A percentile compares a stretch with the other conserved stretches of the same genome.
Evolutionary conservation across 2,888 invertebrate genomes (phyloP).

Genomic region (Andricus curvator): DNA sequence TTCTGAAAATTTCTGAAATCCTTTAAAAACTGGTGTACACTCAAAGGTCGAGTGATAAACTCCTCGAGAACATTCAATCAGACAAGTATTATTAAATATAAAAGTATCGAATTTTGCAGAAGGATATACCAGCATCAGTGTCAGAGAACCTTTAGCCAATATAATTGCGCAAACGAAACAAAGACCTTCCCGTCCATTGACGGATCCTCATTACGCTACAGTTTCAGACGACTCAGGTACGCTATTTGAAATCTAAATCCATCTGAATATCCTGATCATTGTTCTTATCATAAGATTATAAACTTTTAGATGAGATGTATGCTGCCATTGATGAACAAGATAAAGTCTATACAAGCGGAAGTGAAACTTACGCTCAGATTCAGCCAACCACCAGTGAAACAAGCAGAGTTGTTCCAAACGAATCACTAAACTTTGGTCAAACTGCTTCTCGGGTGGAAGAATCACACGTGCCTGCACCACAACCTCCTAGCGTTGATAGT

Average conservation of each 20-base stretch:
- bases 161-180: slow-evolving; percentile 84
- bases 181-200: slow-evolving; percentile 67
- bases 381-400: slow-evolving; percentile 80
- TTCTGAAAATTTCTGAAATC: too few species aligned
- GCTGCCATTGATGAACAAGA: slow-evolving; percentile 91
- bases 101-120: slow-evolving; percentile 80
- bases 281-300: background rate
- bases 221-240: slow-evolving; percentile 94
- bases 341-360: slow-evolving; percentile 86
- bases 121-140: slow-evolving; percentile 95
- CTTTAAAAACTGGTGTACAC: too few species aligned
- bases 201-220: slow-evolving; percentile 91
- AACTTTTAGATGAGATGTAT: slow-evolving; percentile 89
- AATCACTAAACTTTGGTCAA: slow-evolving; percentile 70
- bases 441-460: slow-evolving; percentile 67
- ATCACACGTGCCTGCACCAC: slow-evolving; percentile 75
- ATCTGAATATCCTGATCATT: too few species aligned
- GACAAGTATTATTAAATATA: background rate
- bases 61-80: too few species aligned
- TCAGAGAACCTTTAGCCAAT: slow-evolving; percentile 91
- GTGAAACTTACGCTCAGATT: slow-evolving; percentile 93
- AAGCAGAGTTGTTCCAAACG: slow-evolving; percentile 72
- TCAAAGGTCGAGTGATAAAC: too few species aligned
- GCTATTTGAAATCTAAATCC: background rate
- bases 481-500: slow-evolving; percentile 83